phyloP scores from a whole-genome alignment of 2,888 invertebrate genomes.

The Mylabris sibirica region DNA sequence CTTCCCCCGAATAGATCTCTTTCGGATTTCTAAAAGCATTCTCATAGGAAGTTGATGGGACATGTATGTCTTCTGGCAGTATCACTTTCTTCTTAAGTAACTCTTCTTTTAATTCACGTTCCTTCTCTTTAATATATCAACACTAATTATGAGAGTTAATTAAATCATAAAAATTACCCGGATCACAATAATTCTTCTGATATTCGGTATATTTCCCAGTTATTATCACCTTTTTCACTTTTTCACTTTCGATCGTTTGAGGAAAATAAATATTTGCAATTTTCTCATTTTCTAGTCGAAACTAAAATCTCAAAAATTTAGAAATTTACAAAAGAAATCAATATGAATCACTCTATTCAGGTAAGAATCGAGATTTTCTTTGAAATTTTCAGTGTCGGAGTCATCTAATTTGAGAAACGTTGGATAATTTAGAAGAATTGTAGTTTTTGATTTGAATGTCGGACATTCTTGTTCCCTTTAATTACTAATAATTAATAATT shows the following conservation, averaged over 20 bases:
- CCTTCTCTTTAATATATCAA: constrained; percentile 14
- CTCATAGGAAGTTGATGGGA: constrained; percentile 44
- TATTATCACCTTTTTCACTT: constrained; percentile 36
- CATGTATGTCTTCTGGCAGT: constrained; percentile 40
- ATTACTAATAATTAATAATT: not conserved
- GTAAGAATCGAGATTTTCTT: constrained; percentile 41
- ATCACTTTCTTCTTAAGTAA: not conserved
- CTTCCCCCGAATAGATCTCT: constrained; percentile 32
- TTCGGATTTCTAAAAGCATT: constrained; percentile 41
- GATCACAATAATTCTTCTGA: constrained; percentile 46
- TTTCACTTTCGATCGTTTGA: constrained; percentile 38
- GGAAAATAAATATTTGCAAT: constrained; percentile 40
- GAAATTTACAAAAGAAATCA: not conserved
- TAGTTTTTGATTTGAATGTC: constrained; percentile 38
- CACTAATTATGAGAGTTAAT: not conserved
- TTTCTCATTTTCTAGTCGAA: constrained; percentile 38
- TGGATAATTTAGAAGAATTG: constrained; percentile 42
- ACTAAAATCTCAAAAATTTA: constrained; percentile 29
- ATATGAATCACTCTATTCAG: constrained; percentile 38
- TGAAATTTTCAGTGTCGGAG: constrained; percentile 29
- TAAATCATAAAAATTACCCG: constrained; percentile 32
- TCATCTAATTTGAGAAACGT: constrained; percentile 42
- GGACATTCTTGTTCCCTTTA: not conserved
- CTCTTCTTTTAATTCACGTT: not conserved
- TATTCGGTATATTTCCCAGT: constrained; percentile 42